These are phyloP conservation scores for Cyprinodon brontotheroides DNA, from an alignment of 2,113 vertebrate species.

Conservation along the genomic window DNA sequence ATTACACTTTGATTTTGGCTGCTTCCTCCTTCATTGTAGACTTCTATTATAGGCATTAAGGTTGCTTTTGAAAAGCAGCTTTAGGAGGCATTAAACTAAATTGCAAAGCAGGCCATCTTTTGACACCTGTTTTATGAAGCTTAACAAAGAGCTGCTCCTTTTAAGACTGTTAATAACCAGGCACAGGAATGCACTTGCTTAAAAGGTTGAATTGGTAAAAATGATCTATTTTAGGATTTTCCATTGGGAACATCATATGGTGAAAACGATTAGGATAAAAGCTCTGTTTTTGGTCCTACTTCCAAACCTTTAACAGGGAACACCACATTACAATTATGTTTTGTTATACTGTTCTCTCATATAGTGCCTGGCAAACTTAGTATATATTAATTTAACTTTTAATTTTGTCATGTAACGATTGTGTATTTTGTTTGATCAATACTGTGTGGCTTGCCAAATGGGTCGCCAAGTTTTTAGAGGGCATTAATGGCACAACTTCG, in stretches of 20 bases:
- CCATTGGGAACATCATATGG: too few relatives aligned
- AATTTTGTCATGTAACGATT: background rate
- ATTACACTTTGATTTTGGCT: background rate
- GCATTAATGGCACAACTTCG: too few relatives aligned
- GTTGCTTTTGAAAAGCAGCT: constrained; percentile 31
- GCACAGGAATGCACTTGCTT: background rate
- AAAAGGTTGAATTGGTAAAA: too few relatives aligned
- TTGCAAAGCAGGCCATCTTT: background rate
- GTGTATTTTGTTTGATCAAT: background rate
- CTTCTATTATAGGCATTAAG: background rate
- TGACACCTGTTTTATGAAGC: constrained; percentile 6
- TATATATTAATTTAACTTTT: background rate
- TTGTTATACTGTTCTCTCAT: background rate
- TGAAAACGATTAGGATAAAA: too few relatives aligned
- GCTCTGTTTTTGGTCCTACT: too few relatives aligned
- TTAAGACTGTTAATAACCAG: background rate
- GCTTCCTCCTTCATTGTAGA: background rate
- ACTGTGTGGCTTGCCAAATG: too few relatives aligned
- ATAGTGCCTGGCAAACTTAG: background rate
- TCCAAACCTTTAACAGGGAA: too few relatives aligned
- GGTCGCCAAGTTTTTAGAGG: background rate
- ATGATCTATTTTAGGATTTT: too few relatives aligned
- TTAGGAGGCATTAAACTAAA: constrained; percentile 19
- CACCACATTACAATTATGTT: background rate
- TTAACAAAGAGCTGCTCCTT: background rate